phyloP scores from a whole-genome alignment of 2,888 invertebrate genomes.

The Heliconius aoede region DNA sequence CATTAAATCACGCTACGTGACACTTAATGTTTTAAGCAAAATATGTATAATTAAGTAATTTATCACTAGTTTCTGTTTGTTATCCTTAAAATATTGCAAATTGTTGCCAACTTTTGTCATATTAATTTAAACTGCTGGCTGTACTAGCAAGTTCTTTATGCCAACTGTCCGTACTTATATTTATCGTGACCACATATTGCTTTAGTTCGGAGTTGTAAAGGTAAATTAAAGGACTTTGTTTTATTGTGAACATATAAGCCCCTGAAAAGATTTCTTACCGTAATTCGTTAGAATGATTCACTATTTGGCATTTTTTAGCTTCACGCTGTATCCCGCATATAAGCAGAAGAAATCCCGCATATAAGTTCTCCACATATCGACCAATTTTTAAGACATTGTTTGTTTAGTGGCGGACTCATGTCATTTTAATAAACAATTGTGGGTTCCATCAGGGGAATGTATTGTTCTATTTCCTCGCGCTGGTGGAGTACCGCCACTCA shows the following conservation, averaged over 20 bases:
- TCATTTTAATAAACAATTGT: too few species aligned
- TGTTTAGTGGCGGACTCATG: neutral
- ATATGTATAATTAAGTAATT: constrained; percentile 1
- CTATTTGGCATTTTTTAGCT: neutral
- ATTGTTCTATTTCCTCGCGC: neutral
- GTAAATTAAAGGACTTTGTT: constrained; percentile 33
- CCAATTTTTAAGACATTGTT: too few species aligned
- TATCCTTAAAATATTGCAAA: neutral
- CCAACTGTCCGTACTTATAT: constrained; percentile 37
- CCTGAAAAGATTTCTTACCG: neutral
- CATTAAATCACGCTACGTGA: neutral
- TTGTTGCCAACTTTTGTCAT: neutral
- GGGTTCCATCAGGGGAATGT: neutral
- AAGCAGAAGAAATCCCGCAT: neutral
- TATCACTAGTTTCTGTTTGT: neutral
- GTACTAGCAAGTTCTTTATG: constrained; percentile 33
- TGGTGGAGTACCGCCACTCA: too few species aligned
- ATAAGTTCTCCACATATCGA: too few species aligned
- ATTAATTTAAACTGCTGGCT: constrained; percentile 21
- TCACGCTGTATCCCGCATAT: neutral
- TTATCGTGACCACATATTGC: constrained; percentile 39
- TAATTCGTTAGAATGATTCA: neutral
- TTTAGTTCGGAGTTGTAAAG: constrained; percentile 30
- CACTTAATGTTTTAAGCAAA: neutral
- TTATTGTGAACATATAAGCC: neutral